Evolutionary conservation across 1,140 invertebrate species (phyloP).

Genomic region (Drosophila tsacasi): DNA sequence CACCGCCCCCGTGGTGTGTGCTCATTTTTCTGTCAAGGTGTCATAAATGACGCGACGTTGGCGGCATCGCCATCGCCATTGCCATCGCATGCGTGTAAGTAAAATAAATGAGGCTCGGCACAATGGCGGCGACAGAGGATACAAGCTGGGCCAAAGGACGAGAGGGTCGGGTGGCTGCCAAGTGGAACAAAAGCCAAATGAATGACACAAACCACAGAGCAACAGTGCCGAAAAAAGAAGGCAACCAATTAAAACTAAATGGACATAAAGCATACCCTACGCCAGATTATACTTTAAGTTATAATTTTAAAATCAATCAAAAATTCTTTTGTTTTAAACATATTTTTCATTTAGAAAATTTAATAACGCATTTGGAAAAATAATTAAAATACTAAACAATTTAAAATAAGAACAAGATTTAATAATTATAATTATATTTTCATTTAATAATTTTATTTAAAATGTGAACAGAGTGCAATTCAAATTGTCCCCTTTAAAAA

Average conservation of each 20-base stretch:
- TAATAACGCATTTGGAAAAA: no score
- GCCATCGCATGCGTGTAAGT: constrained; percentile 74
- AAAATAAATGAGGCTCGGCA: constrained; percentile 81
- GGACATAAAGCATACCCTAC: constrained; percentile 19
- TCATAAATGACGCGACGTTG: constrained; percentile 77
- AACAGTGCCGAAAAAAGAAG: constrained; percentile 56
- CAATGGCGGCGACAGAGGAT: constrained; percentile 59
- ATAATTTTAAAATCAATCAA: no score
- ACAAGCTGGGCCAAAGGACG: not conserved
- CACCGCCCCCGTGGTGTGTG: constrained; percentile 36
- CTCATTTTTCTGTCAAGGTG: constrained; percentile 82
- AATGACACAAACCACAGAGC: constrained; percentile 79
- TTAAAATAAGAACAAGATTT: not conserved
- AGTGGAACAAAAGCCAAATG: constrained; percentile 76
- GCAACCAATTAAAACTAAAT: constrained; percentile 1
- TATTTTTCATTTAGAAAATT: no score
- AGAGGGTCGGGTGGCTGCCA: constrained; percentile 13
- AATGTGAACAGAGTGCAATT: not conserved
- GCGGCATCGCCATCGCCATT: constrained; percentile 48
- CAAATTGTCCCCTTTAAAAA: not conserved
- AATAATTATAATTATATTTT: not conserved
- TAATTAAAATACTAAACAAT: not conserved
- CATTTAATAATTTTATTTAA: not conserved
- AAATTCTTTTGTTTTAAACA: no score
- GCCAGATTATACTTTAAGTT: no score